Evolutionary conservation across 2,888 invertebrate genomes (phyloP).

Genomic region (Lymantria monacha): DNA sequence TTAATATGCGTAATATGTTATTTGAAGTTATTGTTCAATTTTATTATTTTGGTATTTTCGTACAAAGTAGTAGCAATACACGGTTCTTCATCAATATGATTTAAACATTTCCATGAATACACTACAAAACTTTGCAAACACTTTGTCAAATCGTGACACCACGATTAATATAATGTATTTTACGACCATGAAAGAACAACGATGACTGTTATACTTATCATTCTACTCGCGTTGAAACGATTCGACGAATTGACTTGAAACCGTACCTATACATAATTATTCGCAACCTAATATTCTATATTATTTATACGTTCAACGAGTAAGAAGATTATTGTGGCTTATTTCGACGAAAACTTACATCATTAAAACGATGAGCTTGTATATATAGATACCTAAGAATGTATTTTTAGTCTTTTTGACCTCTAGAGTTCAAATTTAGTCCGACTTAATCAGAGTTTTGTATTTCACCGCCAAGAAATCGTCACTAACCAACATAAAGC

Average conservation of each 20-base stretch:
- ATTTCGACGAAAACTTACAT: too few species aligned
- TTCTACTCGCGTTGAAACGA: conserved; percentile 25
- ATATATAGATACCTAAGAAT: too few species aligned
- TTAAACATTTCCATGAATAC: not conserved
- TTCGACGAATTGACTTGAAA: conserved; percentile 24
- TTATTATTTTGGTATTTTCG: not conserved
- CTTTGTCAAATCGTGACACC: conserved; percentile 1
- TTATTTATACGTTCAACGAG: not conserved
- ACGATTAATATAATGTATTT: conserved; percentile 6
- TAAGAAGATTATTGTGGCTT: too few species aligned
- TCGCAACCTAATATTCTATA: conserved; percentile 13
- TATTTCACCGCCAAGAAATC: too few species aligned
- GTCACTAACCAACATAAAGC: too few species aligned
- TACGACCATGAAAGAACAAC: conserved; percentile 18
- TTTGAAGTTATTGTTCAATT: too few species aligned
- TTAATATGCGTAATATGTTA: too few species aligned
- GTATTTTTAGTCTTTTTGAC: too few species aligned
- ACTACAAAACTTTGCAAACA: not conserved
- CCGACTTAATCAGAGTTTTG: too few species aligned
- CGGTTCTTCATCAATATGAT: not conserved
- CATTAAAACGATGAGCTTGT: too few species aligned
- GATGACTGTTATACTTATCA: conserved; percentile 21
- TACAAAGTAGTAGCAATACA: not conserved
- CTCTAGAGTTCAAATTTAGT: too few species aligned
- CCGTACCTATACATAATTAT: conserved; percentile 3